These are phyloP conservation scores for Thysanoteuthis rhombus DNA, from an alignment of 2,888 invertebrate genomes.

Conservation along the genomic window DNA sequence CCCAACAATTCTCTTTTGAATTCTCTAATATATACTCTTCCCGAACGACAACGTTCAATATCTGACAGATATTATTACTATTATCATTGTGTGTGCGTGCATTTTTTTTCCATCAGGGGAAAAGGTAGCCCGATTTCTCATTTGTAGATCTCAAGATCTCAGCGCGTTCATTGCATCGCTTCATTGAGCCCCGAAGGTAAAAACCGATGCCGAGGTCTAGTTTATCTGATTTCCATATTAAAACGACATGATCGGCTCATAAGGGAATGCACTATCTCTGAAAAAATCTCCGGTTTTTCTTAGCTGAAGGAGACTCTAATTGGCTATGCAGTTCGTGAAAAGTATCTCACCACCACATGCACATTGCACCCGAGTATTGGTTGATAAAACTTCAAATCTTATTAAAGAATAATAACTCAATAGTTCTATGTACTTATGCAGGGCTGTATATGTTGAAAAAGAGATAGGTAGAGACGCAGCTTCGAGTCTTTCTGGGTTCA, in stretches of 20 bases:
- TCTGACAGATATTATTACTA: no score
- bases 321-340: background rate
- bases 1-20: no score
- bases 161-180: background rate
- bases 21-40: no score
- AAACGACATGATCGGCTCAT: background rate
- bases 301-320: background rate
- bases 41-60: no score
- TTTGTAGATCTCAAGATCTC: background rate
- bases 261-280: background rate
- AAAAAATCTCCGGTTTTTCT: background rate
- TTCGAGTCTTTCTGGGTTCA: no score
- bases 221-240: background rate
- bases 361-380: background rate
- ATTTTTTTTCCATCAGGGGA: background rate
- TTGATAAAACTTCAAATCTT: background rate
- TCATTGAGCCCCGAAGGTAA: background rate
- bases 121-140: background rate
- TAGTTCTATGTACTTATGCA: no score
- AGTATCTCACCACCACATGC: background rate
- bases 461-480: no score
- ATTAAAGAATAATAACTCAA: background rate
- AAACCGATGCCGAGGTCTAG: background rate
- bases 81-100: background rate
- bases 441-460: no score